A percentile compares a stretch with the other conserved stretches of the same genome.
Evolutionary conservation across 2,113 vertebrate genomes (phyloP).

Genomic region (Perognathus longimembris): DNA sequence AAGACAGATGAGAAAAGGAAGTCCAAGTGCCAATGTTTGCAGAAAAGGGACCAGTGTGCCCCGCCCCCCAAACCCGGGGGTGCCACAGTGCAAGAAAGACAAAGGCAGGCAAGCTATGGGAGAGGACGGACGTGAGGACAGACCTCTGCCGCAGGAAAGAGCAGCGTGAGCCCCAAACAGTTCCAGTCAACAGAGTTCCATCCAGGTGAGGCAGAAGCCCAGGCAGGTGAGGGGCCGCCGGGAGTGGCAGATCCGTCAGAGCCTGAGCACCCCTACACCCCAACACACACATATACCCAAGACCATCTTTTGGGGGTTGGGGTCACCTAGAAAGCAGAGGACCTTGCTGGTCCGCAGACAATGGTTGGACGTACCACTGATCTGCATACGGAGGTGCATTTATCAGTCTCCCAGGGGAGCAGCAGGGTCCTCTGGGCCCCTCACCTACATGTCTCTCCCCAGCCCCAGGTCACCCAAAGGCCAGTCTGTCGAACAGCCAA

Average conservation of each 20-base stretch:
- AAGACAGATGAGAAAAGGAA: not conserved
- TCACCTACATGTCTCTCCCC: no score
- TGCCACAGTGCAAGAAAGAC: not conserved
- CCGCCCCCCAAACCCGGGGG: not conserved
- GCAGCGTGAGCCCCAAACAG: not conserved
- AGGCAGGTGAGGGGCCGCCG: not conserved
- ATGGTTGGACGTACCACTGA: not conserved
- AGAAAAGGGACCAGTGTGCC: not conserved
- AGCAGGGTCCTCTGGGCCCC: not conserved
- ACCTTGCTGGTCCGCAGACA: not conserved
- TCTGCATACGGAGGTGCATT: not conserved
- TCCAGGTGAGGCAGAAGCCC: not conserved
- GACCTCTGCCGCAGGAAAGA: not conserved
- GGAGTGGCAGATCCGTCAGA: not conserved
- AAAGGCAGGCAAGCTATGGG: not conserved
- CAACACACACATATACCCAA: not conserved
- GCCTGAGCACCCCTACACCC: not conserved
- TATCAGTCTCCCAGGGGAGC: not conserved
- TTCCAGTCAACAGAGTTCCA: not conserved
- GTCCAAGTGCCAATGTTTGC: not conserved
- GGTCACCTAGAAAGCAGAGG: not conserved
- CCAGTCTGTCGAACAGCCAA: not conserved
- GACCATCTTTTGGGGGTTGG: not conserved
- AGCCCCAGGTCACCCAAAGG: no score
- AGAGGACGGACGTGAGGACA: not conserved